Evolutionary conservation across 1,140 invertebrate genomes (phyloP).

Genomic region (Zaprionus africanus): DNA sequence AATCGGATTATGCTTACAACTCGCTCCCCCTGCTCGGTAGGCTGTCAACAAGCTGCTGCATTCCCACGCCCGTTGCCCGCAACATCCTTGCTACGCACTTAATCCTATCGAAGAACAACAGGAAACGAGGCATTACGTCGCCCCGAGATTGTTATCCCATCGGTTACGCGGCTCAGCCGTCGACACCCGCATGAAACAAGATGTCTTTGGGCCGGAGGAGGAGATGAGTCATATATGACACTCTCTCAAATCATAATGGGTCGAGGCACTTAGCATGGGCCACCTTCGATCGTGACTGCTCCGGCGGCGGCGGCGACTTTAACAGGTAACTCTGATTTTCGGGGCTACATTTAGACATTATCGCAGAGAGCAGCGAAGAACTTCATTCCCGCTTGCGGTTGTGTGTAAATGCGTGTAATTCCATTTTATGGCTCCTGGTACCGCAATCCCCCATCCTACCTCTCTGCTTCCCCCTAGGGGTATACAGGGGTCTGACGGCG

Average conservation of each 20-base stretch:
- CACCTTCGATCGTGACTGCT: conserved; percentile 47
- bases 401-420: conserved; percentile 79
- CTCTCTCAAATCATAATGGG: conserved; percentile 70
- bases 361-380: conserved; percentile 34
- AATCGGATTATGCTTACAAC: neutral
- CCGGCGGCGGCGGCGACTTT: conserved; percentile 48
- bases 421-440: conserved; percentile 76
- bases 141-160: conserved; percentile 50
- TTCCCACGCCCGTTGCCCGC: conserved; percentile 46
- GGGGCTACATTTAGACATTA: conserved; percentile 79
- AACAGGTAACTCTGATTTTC: conserved; percentile 52
- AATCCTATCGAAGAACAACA: conserved; percentile 54
- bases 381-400: conserved; percentile 49
- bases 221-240: conserved; percentile 73
- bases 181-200: conserved; percentile 60
- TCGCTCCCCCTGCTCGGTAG: neutral
- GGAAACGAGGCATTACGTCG: conserved; percentile 53
- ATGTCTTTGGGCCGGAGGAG: neutral
- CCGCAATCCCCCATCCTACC: neutral
- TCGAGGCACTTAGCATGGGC: conserved; percentile 66
- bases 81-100: conserved; percentile 14
- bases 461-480: neutral
- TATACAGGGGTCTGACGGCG: conserved; percentile 51
- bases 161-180: conserved; percentile 33
- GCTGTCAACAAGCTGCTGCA: neutral